Evolutionary conservation across 2,888 invertebrate genomes (phyloP).

Genomic region (Hirtodrosophila duncani): DNA sequence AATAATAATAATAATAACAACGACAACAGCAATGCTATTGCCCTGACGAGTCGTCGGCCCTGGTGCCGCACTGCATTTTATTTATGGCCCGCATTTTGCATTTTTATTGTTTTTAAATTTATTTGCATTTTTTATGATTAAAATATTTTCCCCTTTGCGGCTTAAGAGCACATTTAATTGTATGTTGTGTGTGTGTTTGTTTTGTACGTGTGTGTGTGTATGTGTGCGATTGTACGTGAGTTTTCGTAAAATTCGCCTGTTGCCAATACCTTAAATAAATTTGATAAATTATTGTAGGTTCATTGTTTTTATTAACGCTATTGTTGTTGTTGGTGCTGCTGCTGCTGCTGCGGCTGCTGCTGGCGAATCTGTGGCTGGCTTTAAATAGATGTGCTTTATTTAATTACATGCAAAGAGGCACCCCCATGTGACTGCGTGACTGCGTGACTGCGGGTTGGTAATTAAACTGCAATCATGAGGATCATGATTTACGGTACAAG

Average conservation of each 20-base stretch:
- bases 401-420: slow-evolving; percentile 27
- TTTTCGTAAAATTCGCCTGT: slow-evolving; percentile 1
- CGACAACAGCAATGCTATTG: background rate
- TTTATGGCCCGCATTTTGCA: slow-evolving; percentile 32
- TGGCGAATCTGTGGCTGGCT: background rate
- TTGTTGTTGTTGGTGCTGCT: background rate
- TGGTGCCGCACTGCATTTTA: slow-evolving; percentile 31
- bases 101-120: slow-evolving; percentile 40
- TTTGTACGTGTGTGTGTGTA: no score
- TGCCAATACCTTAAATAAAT: slow-evolving; percentile 32
- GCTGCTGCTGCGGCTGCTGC: background rate
- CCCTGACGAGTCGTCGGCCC: slow-evolving; percentile 7
- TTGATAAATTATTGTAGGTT: slow-evolving; percentile 24
- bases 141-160: slow-evolving; percentile 43
- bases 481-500: no score
- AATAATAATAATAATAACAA: slow-evolving; percentile 30
- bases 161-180: slow-evolving; percentile 54
- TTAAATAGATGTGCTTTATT: slow-evolving; percentile 43
- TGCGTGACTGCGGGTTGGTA: slow-evolving; percentile 26
- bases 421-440: slow-evolving; percentile 8
- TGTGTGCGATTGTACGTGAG: no score
- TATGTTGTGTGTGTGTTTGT: no score
- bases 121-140: slow-evolving; percentile 40
- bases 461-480: slow-evolving; percentile 20
- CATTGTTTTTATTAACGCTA: background rate